Conservation (phyloP, 2,888 invertebrate genomes). For the Phorcus lineatus region DNA sequence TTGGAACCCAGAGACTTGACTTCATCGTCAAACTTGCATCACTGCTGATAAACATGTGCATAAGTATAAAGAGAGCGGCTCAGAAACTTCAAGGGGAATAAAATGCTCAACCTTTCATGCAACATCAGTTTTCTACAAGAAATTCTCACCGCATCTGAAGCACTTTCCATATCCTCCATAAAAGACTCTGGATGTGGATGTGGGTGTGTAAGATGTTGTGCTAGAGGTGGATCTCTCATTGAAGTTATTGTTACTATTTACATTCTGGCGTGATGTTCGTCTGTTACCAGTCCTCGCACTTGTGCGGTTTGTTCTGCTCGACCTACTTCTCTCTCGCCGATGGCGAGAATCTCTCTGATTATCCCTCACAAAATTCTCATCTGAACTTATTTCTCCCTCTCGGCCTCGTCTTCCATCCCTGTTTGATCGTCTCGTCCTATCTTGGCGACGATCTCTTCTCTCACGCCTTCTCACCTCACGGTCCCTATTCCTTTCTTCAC, state of each 20-base stretch:
- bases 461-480: background rate
- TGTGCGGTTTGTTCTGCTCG: background rate
- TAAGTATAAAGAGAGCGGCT: too few relatives aligned
- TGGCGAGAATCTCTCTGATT: background rate
- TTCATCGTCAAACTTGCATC: too few relatives aligned
- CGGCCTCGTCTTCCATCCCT: background rate
- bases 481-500: background rate
- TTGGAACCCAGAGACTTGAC: too few relatives aligned
- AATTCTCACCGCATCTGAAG: background rate
- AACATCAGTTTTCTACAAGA: too few relatives aligned
- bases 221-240: too few relatives aligned
- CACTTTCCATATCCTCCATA: slow-evolving; percentile 5
- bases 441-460: background rate
- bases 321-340: background rate
- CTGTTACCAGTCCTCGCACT: background rate
- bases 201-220: background rate
- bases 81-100: too few relatives aligned
- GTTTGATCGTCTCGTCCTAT: background rate
- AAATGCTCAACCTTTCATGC: too few relatives aligned
- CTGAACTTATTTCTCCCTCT: background rate
- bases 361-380: background rate
- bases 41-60: too few relatives aligned
- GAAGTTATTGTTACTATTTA: background rate
- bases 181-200: background rate
- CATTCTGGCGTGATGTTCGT: background rate